Conservation (phyloP, 1,140 invertebrate species). For the Ganaspis sp. region DNA sequence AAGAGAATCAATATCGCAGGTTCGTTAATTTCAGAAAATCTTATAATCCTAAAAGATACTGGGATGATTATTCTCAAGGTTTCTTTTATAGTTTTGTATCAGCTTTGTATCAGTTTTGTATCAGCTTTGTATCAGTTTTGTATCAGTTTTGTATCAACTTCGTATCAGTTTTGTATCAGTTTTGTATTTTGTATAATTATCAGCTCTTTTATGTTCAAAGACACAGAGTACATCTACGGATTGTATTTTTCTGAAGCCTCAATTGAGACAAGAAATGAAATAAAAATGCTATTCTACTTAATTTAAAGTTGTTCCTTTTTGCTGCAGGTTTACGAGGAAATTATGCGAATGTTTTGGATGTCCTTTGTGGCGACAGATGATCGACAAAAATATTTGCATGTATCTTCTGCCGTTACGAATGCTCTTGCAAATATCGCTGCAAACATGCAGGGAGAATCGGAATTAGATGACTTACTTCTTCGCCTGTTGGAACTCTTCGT, state of each 20-base stretch:
- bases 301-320: background rate
- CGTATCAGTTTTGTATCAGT: too few relatives aligned
- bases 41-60: constrained; percentile 9
- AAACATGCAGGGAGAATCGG: constrained; percentile 91
- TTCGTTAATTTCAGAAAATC: constrained; percentile 35
- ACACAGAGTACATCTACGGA: too few relatives aligned
- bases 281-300: too few relatives aligned
- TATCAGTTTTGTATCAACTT: too few relatives aligned
- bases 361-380: constrained; percentile 88
- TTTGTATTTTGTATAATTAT: too few relatives aligned
- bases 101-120: too few relatives aligned
- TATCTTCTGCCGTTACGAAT: constrained; percentile 95
- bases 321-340: constrained; percentile 89
- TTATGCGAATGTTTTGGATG: constrained; percentile 97
- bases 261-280: too few relatives aligned
- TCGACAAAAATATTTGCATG: constrained; percentile 80
- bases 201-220: too few relatives aligned
- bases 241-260: too few relatives aligned
- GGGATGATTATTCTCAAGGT: too few relatives aligned
- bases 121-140: too few relatives aligned
- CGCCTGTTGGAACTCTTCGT: constrained; percentile 97
- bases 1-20: constrained; percentile 6
- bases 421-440: constrained; percentile 95
- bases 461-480: constrained; percentile 91
- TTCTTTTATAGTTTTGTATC: too few relatives aligned